phyloP scores from a whole-genome alignment of 2,888 invertebrate species.

The Ctena decussata region DNA sequence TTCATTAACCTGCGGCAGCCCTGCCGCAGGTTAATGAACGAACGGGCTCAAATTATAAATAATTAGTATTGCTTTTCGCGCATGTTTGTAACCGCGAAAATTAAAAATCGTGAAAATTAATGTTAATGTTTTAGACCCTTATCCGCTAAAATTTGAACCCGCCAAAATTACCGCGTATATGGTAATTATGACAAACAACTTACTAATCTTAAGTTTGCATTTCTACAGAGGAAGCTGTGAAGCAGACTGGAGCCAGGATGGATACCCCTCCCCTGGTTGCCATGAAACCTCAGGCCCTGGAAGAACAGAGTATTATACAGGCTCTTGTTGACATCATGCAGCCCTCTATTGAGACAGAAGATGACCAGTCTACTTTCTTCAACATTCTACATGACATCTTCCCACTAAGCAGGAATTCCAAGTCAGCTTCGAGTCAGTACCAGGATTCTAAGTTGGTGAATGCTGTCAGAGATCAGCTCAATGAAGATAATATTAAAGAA shows the following conservation, averaged over 20 bases:
- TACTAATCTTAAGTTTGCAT: no score
- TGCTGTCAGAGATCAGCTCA: slow-evolving; percentile 82
- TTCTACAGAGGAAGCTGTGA: slow-evolving; percentile 47
- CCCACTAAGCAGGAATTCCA: slow-evolving; percentile 73
- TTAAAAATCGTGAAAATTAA: no score
- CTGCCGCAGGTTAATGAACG: no score
- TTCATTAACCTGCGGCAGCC: no score
- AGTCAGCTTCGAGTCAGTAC: slow-evolving; percentile 61
- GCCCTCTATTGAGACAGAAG: slow-evolving; percentile 73
- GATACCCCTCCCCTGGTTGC: slow-evolving; percentile 64
- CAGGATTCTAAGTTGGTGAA: slow-evolving; percentile 74
- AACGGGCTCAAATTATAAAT: no score
- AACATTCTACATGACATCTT: slow-evolving; percentile 82
- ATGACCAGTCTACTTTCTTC: slow-evolving; percentile 71
- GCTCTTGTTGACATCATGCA: slow-evolving; percentile 75
- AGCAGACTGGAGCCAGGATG: slow-evolving; percentile 50
- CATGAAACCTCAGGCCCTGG: slow-evolving; percentile 65
- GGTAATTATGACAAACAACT: no score
- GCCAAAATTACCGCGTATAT: no score
- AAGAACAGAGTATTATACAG: slow-evolving; percentile 81
- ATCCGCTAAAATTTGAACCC: no score
- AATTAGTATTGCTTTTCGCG: no score
- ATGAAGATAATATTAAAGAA: slow-evolving; percentile 79
- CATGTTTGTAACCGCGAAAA: no score
- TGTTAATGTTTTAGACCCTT: no score